phyloP scores from a whole-genome alignment of 2,113 vertebrate species.

The Haliaeetus leucogaster region DNA sequence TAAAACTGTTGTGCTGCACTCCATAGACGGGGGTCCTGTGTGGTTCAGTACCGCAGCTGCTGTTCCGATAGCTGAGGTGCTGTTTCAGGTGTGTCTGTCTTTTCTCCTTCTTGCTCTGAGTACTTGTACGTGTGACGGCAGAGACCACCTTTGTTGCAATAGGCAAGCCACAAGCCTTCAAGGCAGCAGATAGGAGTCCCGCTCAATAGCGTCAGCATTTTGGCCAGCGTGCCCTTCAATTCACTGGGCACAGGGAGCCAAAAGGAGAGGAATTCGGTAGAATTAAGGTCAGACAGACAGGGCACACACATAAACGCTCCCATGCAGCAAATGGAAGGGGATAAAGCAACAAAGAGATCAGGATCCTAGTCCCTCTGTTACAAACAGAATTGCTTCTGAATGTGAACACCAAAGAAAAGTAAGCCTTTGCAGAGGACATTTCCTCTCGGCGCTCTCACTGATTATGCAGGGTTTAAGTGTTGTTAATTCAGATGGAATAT shows the following conservation, averaged over 20 bases:
- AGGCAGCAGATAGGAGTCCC: not conserved
- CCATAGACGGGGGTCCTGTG: not conserved
- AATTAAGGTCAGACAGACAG: not conserved
- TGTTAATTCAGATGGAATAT: conserved; percentile 26
- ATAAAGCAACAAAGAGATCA: not conserved
- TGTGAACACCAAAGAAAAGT: not conserved
- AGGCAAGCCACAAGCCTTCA: not conserved
- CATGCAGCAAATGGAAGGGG: not conserved
- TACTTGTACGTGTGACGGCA: not conserved
- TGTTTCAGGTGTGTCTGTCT: not conserved
- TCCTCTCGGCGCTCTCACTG: not conserved
- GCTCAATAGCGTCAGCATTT: not conserved
- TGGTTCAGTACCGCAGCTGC: not conserved
- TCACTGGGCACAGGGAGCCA: not conserved
- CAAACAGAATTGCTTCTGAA: not conserved
- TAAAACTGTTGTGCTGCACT: not conserved
- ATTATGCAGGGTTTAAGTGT: conserved; percentile 34
- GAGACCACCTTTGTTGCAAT: not conserved
- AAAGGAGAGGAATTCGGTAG: not conserved
- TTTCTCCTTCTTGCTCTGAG: not conserved
- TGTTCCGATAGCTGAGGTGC: not conserved
- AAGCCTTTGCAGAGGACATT: not conserved
- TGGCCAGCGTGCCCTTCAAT: not conserved
- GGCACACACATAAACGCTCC: not conserved
- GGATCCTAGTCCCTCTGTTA: not conserved